Base-by-base conservation (phyloP, 2,113 vertebrate genomes). In the Gambusia holbrooki region DNA sequence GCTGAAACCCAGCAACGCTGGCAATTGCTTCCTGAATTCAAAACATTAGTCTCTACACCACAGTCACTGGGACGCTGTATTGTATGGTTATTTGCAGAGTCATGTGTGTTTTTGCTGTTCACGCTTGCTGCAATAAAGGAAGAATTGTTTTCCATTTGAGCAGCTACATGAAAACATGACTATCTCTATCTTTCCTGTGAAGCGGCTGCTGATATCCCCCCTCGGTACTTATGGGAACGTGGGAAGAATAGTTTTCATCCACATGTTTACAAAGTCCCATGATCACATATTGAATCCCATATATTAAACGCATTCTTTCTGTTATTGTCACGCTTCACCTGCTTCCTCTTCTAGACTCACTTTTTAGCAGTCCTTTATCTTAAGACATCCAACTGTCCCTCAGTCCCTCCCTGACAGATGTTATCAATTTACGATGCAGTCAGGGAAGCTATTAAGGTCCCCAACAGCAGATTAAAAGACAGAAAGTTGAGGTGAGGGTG, bases 351-450 rank as follows among this genome's bases (percentile, higher is more conserved):
- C 19, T 80, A 14, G 28, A 32, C 70, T 32, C 61, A 58, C 25
- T 40, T 71, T 74, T 40, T 29, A 2, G 25, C 71, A 69, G 58
- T 68, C 62, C 7, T 13, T 27, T 80, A 70, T 84, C 74, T 37
- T 64, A 70, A 54, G 75, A 82, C 71, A 74, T 82, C 85, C 84
- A 77, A 81, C 76, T 78, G 65, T 87, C 64, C 62, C 74, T 79
- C 45, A 65, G 70, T 84, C 73, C 76, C 33, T 32, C 63, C 32
- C 73, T 84, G 85, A 88, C 82, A 91, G 90, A 92, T 90, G 90
- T 87, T 90, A 88, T 89, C 86, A 81, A 86, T 87, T 87, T 35
- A 83, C 64, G 60, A 74, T 0, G 14, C 1, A 58, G 76, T 80
- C 62, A 84, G 62, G 73, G 70, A 77, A 76, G 72, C 87, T 85